Evolutionary conservation across 2,888 invertebrate genomes (phyloP).

Genomic region (Augochlorella aurata): DNA sequence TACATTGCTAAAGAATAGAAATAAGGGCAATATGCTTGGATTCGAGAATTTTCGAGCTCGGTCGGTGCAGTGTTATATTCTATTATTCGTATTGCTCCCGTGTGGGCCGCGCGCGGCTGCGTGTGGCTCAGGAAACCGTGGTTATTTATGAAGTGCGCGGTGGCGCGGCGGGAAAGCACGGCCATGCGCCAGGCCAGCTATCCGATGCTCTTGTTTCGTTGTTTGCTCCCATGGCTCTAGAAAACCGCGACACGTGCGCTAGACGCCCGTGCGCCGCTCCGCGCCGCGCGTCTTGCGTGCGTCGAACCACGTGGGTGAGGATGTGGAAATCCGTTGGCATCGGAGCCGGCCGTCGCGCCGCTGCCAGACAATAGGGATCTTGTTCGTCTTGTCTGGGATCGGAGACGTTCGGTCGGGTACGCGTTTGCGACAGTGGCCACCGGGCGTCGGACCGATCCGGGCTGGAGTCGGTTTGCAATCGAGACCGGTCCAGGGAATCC

Average conservation of each 20-base stretch:
- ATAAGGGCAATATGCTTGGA: too few species aligned
- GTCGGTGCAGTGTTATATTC: not conserved
- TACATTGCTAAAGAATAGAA: too few species aligned
- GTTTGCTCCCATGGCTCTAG: constrained; percentile 70
- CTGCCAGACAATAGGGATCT: constrained; percentile 31
- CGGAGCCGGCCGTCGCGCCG: not conserved
- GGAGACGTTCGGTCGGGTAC: constrained; percentile 5
- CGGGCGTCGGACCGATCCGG: not conserved
- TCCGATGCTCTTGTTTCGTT: constrained; percentile 75
- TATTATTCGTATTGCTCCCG: not conserved
- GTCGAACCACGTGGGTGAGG: constrained; percentile 41
- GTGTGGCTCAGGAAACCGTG: constrained; percentile 65
- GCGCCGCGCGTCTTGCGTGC: constrained; percentile 15
- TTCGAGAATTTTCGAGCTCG: too few species aligned
- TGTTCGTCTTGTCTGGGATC: constrained; percentile 14
- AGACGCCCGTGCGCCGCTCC: constrained; percentile 41
- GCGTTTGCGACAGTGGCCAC: constrained; percentile 25
- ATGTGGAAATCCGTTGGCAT: constrained; percentile 11
- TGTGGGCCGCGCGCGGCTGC: not conserved
- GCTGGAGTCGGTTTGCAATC: not conserved
- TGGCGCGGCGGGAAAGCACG: constrained; percentile 35
- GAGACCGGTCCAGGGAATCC: not conserved
- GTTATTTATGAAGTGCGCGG: constrained; percentile 73
- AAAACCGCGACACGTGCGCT: constrained; percentile 74
- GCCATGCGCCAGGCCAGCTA: constrained; percentile 57